Percentiles rank a stretch among this genome's conserved stretches.
These are phyloP conservation scores for Drosophila yakuba DNA, from an alignment of 1,140 invertebrate genomes.

Conservation along the genomic window DNA sequence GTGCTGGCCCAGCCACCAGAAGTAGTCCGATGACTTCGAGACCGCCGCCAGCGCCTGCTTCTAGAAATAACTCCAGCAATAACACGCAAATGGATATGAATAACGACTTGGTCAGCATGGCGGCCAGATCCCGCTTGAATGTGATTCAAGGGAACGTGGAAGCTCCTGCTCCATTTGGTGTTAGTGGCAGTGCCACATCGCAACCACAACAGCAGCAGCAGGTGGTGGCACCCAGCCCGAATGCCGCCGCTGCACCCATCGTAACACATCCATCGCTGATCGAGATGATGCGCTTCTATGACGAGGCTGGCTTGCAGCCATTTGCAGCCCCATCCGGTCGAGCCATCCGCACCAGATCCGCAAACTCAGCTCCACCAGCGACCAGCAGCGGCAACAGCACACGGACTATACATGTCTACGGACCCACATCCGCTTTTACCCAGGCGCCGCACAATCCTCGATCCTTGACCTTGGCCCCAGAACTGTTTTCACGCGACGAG, in stretches of 20 bases:
- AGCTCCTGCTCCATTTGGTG: too few relatives aligned
- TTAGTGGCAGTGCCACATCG: too few relatives aligned
- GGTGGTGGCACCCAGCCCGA: background rate
- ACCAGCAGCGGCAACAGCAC: background rate
- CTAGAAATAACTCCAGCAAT: background rate
- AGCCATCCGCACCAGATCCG: background rate
- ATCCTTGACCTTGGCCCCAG: background rate
- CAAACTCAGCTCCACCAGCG: background rate
- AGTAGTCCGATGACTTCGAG: background rate
- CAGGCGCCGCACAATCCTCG: background rate
- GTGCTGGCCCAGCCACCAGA: background rate
- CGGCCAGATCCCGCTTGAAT: background rate
- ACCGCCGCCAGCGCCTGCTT: background rate
- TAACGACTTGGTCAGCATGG: background rate
- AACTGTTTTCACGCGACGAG: background rate
- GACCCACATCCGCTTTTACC: background rate
- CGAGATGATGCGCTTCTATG: conserved; percentile 48
- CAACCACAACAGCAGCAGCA: conserved; percentile 4
- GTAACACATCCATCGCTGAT: conserved; percentile 5
- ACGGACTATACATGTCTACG: conserved; percentile 10
- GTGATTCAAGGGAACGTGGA: background rate
- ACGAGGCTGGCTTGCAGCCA: background rate
- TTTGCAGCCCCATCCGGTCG: background rate
- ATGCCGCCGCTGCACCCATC: background rate
- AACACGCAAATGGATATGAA: background rate